Evolutionary conservation across 2,113 vertebrate genomes (phyloP).

Genomic region (Ophiodon elongatus): DNA sequence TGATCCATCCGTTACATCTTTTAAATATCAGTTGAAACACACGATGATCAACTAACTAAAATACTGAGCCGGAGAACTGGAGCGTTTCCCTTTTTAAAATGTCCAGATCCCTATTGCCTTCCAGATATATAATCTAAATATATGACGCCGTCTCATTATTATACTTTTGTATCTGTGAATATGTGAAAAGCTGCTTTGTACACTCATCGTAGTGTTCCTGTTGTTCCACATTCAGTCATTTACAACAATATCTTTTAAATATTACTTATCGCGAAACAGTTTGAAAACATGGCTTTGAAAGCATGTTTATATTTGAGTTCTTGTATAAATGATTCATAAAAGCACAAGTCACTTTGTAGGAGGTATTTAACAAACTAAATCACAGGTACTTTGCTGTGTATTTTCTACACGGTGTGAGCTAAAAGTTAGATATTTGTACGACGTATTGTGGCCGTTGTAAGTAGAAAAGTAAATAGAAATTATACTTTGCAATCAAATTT

Average conservation of each 20-base stretch:
- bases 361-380: no score
- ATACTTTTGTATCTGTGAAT: not conserved
- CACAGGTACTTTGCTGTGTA: no score
- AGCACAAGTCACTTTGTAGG: no score
- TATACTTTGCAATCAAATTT: not conserved
- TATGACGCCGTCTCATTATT: not conserved
- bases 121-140: not conserved
- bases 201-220: not conserved
- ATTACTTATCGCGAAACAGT: not conserved
- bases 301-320: not conserved
- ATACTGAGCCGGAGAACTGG: constrained; percentile 1
- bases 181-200: constrained; percentile 6
- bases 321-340: not conserved
- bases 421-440: no score
- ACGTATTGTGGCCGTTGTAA: no score
- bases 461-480: no score
- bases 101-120: constrained; percentile 37
- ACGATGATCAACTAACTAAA: not conserved
- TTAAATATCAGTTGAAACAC: constrained; percentile 29
- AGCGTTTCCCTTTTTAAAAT: constrained; percentile 33
- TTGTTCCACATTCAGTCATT: not conserved
- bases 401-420: no score
- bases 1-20: constrained; percentile 20
- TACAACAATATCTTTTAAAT: not conserved
- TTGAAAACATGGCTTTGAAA: not conserved